These are phyloP conservation scores for Delia radicum DNA, from an alignment of 1,140 invertebrate species.

Conservation along the genomic window DNA sequence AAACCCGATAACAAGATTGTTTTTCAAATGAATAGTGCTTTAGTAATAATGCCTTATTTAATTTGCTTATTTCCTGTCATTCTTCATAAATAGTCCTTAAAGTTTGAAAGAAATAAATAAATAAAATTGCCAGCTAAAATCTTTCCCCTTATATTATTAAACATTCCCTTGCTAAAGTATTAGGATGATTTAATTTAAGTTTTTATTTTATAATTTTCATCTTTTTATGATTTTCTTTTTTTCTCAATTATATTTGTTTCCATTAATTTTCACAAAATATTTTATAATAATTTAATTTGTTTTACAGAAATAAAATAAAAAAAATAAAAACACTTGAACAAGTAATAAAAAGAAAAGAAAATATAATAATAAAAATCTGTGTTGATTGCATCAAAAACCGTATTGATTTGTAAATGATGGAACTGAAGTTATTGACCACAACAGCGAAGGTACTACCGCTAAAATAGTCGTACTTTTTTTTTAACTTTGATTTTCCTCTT, in stretches of 20 bases:
- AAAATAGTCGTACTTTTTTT: constrained; percentile 1
- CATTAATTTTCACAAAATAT: constrained; percentile 3
- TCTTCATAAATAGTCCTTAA: neutral
- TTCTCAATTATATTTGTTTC: neutral
- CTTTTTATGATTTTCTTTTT: neutral
- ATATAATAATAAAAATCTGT: neutral
- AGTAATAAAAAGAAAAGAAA: neutral
- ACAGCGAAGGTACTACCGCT: constrained; percentile 8
- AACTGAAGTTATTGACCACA: constrained; percentile 14
- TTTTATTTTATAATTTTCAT: neutral
- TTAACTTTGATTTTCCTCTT: neutral
- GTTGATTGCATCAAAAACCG: constrained; percentile 7
- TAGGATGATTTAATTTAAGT: neutral
- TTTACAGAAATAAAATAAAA: constrained; percentile 11
- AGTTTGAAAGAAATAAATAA: no score
- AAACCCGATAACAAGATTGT: neutral
- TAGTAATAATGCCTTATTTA: neutral
- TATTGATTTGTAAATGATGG: neutral
- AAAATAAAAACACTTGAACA: neutral
- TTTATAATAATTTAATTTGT: constrained; percentile 22
- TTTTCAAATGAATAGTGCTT: neutral
- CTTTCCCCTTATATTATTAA: neutral
- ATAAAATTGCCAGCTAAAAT: neutral
- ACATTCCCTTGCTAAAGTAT: neutral
- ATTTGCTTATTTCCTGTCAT: neutral